Evolutionary conservation across 2,797 vertebrate species (phyloP).

Genomic region (Rhadinocentrus ornatus): DNA sequence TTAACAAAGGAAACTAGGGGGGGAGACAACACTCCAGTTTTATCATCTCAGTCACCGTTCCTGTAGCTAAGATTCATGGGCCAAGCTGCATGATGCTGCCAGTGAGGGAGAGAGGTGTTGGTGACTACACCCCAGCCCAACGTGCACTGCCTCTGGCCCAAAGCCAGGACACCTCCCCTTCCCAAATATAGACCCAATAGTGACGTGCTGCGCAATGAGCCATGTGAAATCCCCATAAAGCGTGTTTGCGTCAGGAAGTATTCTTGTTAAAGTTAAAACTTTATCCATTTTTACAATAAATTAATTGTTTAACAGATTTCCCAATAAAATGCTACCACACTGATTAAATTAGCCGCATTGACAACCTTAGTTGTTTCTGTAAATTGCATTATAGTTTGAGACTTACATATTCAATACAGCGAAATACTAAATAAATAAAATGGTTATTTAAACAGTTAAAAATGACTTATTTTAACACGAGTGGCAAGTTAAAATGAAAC

Average conservation of each 20-base stretch:
- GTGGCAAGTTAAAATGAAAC: background rate
- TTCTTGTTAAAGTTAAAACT: conserved; percentile 40
- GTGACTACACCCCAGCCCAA: conserved; percentile 73
- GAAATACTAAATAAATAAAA: background rate
- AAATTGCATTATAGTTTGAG: background rate
- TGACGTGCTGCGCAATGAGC: conserved; percentile 77
- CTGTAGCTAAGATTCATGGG: conserved; percentile 30
- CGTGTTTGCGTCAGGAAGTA: conserved; percentile 74
- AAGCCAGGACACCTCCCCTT: conserved; percentile 77
- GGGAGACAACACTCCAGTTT: conserved; percentile 23
- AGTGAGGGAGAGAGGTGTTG: conserved; percentile 44
- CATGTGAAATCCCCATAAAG: conserved; percentile 82
- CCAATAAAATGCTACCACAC: background rate
- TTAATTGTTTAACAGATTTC: background rate
- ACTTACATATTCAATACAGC: background rate
- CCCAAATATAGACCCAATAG: conserved; percentile 82
- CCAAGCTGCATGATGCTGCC: conserved; percentile 44
- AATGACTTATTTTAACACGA: background rate
- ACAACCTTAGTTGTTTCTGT: background rate
- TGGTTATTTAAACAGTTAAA: background rate
- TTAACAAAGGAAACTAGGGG: background rate
- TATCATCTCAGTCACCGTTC: conserved; percentile 47
- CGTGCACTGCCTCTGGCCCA: conserved; percentile 65
- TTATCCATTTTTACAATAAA: conserved; percentile 6
- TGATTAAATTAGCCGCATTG: background rate